phyloP scores from a whole-genome alignment of 2,113 vertebrate genomes.

The Sus scrofa region T2T-Sscrofa CM000813.6:122520501-122521000 shows the following conservation, averaged over 20 bases:
- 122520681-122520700: not conserved
- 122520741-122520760: not conserved
- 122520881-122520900: constrained; percentile 57
- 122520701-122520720: not conserved
- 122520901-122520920: constrained; percentile 17
- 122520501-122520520: not conserved
- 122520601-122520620: not conserved
- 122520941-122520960: constrained; percentile 45
- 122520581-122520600: not conserved
- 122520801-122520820: not conserved
- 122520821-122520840: not conserved
- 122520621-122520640: not conserved
- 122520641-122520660: not conserved
- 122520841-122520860: constrained; percentile 14
- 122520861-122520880: constrained; percentile 47
- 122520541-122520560: not conserved
- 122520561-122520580: not conserved
- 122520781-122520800: not conserved
- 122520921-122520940: constrained; percentile 54
- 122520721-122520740: not conserved
- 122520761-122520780: not conserved
- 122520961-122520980: constrained; percentile 65
- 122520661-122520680: not conserved
- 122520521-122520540: not conserved
- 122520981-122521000: constrained; percentile 62